A percentile compares a stretch with the other conserved stretches of the same genome.
Conservation (phyloP, 64 coral and sea anemone species). For the Actinia tenebrosa region DNA sequence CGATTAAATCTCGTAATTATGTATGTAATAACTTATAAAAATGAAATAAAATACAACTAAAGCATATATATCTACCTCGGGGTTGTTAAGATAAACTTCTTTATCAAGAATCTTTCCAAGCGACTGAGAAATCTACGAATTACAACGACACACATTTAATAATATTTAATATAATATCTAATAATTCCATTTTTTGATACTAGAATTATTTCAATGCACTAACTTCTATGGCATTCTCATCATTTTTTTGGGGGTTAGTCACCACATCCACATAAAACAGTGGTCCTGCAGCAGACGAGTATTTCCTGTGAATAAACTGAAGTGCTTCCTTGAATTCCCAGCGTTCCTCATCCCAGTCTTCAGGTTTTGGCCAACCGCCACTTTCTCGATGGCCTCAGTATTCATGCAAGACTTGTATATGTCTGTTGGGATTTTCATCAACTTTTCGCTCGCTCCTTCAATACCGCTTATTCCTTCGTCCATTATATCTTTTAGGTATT, state of each 20-base stretch:
- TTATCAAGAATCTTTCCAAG: too few relatives aligned
- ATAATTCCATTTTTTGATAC: too few relatives aligned
- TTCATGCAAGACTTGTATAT: constrained; percentile 91
- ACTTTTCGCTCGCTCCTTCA: constrained; percentile 25
- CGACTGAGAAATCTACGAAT: too few relatives aligned
- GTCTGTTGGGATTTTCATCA: constrained; percentile 52
- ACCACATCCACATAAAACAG: constrained; percentile 88
- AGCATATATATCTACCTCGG: too few relatives aligned
- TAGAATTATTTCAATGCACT: neutral
- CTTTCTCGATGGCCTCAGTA: constrained; percentile 51
- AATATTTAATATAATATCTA: too few relatives aligned
- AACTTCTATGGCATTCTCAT: constrained; percentile 82
- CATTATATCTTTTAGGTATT: neutral
- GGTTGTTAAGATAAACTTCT: too few relatives aligned
- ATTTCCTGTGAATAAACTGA: constrained; percentile 69
- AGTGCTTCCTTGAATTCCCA: constrained; percentile 61
- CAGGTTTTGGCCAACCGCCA: constrained; percentile 52
- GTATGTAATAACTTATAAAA: too few relatives aligned
- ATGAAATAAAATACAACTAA: too few relatives aligned
- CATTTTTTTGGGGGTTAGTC: constrained; percentile 78
- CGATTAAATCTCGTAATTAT: too few relatives aligned
- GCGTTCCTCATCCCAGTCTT: constrained; percentile 64
- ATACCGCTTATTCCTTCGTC: neutral
- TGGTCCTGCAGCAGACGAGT: constrained; percentile 82
- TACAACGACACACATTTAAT: too few relatives aligned